Percentiles rank a stretch among this genome's conserved stretches.
phyloP scores from a whole-genome alignment of 2,888 invertebrate species.

The Hypena proboscidalis region DNA sequence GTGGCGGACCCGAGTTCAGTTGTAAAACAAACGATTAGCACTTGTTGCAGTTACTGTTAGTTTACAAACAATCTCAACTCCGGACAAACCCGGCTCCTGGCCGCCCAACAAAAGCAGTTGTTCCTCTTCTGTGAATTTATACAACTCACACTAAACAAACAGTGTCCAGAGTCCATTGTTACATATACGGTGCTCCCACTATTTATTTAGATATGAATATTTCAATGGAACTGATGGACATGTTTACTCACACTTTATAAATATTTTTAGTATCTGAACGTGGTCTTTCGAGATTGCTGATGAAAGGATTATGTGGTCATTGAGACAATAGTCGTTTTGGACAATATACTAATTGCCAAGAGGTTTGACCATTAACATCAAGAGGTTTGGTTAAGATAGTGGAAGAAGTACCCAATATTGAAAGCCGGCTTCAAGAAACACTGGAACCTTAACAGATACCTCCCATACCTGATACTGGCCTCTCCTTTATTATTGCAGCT shows the following conservation, averaged over 20 bases:
- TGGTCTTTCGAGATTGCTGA: neutral
- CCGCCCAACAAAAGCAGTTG: constrained; percentile 18
- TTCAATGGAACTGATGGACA: constrained; percentile 11
- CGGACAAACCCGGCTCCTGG: constrained; percentile 12
- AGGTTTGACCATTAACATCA: too few species aligned
- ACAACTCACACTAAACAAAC: constrained; percentile 23
- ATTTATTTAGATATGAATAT: constrained; percentile 15
- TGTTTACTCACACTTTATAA: constrained; percentile 9
- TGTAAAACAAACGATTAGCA: constrained; percentile 8
- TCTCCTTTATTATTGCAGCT: too few species aligned
- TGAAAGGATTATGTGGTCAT: too few species aligned
- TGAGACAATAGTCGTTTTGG: too few species aligned
- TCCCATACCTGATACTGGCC: too few species aligned
- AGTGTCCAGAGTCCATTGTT: constrained; percentile 21
- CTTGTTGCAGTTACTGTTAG: constrained; percentile 14
- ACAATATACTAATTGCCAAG: too few species aligned
- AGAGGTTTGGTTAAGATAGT: too few species aligned
- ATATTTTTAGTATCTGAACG: neutral
- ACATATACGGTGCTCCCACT: constrained; percentile 16
- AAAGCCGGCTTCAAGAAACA: too few species aligned
- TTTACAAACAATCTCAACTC: constrained; percentile 21
- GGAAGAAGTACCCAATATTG: too few species aligned
- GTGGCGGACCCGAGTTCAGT: too few species aligned
- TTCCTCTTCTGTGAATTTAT: constrained; percentile 24
- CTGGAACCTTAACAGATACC: too few species aligned